Base-by-base conservation (phyloP, 2,797 vertebrate genomes). In the Smutsia gigantea region DNA sequence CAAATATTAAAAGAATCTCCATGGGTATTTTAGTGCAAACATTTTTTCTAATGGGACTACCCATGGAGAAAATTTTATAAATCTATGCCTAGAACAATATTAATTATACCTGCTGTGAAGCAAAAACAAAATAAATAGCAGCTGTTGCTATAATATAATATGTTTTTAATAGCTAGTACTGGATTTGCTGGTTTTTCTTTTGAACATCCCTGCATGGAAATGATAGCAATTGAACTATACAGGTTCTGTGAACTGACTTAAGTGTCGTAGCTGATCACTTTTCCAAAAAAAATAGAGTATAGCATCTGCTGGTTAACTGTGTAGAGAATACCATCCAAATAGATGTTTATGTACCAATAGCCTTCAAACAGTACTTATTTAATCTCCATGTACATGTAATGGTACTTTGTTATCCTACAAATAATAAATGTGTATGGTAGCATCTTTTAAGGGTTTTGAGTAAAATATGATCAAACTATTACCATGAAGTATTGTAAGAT, bases 21-120 rank as follows among this genome's bases (percentile, higher is more conserved):
- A 34, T 92, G 83, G 23, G 7, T 85, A 78, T 85, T 78, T 94
- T 75, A 92, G 29, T 66, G n/a, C 49, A 96, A 94, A 90, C 61
- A 90, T 92, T 96, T 85, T 90, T 25, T 83, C 57, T 94, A 95
- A 91, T 83, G 39, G 77, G 81, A 82, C 11, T 91, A 89, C 46
- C 49, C 25, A 93, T 49, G 71, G 68, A 95, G 97, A 96, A 96
- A 89, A 77, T 77, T 97, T 89, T 94, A 93, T 96, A 94, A 93
- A 94, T 94, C 13, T 88, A 27, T 87, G 42, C 46, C 34, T 90
- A 77, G 93, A 95, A 93, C 25, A 87, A 87, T 87, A 94, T 95
- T 87, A 94, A 95, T 94, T 94, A 18, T 94, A 96, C 84, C 68
- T 92, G n/a, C 42, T 5, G 0, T 92, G 34, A 88, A 93, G 19